Evolutionary conservation across 2,113 vertebrate genomes (phyloP).

Genomic region (Thamnaconus septentrionalis): DNA sequence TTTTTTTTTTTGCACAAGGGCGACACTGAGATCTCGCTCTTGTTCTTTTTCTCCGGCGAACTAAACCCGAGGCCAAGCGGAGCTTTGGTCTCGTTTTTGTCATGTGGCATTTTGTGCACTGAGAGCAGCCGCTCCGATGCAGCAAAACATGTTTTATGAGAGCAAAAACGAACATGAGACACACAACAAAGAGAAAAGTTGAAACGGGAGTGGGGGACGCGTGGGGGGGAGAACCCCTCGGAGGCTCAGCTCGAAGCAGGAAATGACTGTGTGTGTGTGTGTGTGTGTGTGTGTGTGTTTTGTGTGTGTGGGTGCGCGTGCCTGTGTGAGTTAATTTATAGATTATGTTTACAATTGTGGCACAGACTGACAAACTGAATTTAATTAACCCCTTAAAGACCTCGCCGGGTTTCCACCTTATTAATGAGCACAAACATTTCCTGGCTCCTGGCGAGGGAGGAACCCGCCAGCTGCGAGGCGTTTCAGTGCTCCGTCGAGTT

Average conservation of each 20-base stretch:
- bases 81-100: slow-evolving; percentile 29
- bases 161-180: slow-evolving; percentile 16
- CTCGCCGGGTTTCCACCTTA: slow-evolving; percentile 27
- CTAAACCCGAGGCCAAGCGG: slow-evolving; percentile 17
- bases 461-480: slow-evolving; percentile 22
- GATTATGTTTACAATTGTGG: slow-evolving; percentile 6
- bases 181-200: slow-evolving; percentile 23
- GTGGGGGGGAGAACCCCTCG: slow-evolving; percentile 27
- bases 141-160: slow-evolving; percentile 15
- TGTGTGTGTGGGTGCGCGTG: slow-evolving; percentile 17
- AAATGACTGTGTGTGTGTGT: slow-evolving; percentile 24
- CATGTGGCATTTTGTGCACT: slow-evolving; percentile 26
- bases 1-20: too few relatives aligned
- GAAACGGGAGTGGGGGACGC: slow-evolving; percentile 14
- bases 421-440: slow-evolving; percentile 20
- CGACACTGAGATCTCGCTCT: too few relatives aligned
- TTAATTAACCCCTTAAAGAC: slow-evolving; percentile 6
- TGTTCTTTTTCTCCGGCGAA: too few relatives aligned
- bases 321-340: slow-evolving; percentile 15
- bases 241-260: slow-evolving; percentile 54
- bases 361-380: slow-evolving; percentile 13
- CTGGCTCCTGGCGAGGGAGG: slow-evolving; percentile 17
- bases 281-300: slow-evolving; percentile 3
- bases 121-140: slow-evolving; percentile 13
- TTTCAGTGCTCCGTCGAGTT: slow-evolving; percentile 15